Conservation (phyloP, 2,888 invertebrate genomes). For the Alcis repandata region DNA sequence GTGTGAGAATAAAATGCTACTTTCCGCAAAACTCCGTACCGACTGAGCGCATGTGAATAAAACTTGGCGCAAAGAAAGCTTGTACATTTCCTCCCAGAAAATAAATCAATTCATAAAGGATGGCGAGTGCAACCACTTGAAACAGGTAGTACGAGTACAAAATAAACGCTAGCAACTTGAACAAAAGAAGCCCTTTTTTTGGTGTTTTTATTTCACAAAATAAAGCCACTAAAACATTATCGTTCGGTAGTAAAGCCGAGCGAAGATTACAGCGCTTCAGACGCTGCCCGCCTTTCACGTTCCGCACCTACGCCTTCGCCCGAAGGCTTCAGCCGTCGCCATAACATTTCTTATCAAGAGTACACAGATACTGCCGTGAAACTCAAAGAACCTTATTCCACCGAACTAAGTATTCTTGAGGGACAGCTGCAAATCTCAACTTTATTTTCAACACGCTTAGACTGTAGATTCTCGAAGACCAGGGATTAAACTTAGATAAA, state of each 20-base stretch:
- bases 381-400: conserved; percentile 39
- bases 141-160: not conserved
- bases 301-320: conserved; percentile 67
- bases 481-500: conserved; percentile 14
- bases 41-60: no score
- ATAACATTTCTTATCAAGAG: conserved; percentile 78
- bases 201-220: conserved; percentile 29
- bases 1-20: no score
- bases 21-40: no score
- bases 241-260: conserved; percentile 61
- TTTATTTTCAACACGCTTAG: conserved; percentile 23
- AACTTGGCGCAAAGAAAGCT: no score
- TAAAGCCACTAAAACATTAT: conserved; percentile 40
- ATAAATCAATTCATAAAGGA: not conserved
- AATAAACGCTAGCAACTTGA: conserved; percentile 21
- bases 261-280: conserved; percentile 72
- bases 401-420: conserved; percentile 19
- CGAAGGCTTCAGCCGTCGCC: conserved; percentile 69
- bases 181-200: conserved; percentile 10
- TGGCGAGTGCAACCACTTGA: not conserved
- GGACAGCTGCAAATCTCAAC: conserved; percentile 25
- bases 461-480: not conserved
- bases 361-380: conserved; percentile 59
- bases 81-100: not conserved
- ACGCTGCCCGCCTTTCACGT: conserved; percentile 61